A percentile compares a stretch with the other conserved stretches of the same genome.
Evolutionary conservation across 2,888 invertebrate genomes (phyloP).

Genomic region (Sclerodermus sp.): DNA sequence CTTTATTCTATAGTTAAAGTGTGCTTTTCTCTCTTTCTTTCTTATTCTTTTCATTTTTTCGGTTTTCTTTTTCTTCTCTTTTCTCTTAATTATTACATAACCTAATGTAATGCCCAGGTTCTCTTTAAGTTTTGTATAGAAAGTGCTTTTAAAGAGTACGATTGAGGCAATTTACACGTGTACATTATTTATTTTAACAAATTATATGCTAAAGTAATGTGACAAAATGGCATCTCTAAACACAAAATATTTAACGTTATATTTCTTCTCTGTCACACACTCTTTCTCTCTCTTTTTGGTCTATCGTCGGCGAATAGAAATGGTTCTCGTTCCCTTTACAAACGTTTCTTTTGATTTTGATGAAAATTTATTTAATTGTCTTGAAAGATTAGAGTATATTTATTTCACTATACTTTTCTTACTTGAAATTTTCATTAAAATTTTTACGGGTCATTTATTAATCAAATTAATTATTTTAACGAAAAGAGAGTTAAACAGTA

Average conservation of each 20-base stretch:
- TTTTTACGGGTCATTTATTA: no score
- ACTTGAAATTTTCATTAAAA: no score
- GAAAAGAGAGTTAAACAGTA: no score
- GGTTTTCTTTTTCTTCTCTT: conserved; percentile 1
- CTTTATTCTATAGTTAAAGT: no score
- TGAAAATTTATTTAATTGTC: conserved; percentile 4
- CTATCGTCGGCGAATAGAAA: no score
- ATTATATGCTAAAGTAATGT: conserved; percentile 1
- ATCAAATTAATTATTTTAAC: no score
- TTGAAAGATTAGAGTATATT: not conserved
- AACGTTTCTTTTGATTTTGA: conserved; percentile 12
- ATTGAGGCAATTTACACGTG: conserved; percentile 14
- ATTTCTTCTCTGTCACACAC: no score
- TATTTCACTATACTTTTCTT: no score
- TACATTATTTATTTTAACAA: conserved; percentile 14
- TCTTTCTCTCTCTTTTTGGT: conserved; percentile 5
- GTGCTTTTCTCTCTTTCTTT: no score
- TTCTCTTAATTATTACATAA: conserved; percentile 1
- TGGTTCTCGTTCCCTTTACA: no score
- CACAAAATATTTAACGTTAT: conserved; percentile 5
- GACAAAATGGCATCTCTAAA: conserved; percentile 7
- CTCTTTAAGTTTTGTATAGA: conserved; percentile 24
- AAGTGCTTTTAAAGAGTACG: conserved; percentile 8
- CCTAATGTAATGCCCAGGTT: not conserved
- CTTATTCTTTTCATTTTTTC: conserved; percentile 4